These are phyloP conservation scores for Podarcis siculus DNA, from an alignment of 2,797 vertebrate species.

Conservation along the genomic window DNA sequence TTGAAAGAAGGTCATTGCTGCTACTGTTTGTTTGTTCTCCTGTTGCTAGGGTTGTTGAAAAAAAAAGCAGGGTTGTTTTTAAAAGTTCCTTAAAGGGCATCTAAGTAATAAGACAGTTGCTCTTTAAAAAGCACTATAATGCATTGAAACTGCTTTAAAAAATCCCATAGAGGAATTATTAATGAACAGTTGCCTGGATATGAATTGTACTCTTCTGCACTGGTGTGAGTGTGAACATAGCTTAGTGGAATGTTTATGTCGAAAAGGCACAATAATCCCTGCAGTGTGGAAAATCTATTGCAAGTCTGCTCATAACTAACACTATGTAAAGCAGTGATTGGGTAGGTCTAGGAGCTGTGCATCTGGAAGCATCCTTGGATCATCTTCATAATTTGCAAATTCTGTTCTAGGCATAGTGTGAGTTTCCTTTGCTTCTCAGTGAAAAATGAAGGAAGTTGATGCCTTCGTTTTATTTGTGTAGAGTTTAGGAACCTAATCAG, in stretches of 20 bases:
- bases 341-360: neutral
- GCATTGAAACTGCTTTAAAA: neutral
- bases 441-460: conserved; percentile 34
- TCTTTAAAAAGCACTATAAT: neutral
- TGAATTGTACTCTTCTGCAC: neutral
- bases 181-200: neutral
- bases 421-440: conserved; percentile 36
- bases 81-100: neutral
- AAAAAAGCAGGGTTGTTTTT: neutral
- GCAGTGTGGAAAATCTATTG: neutral
- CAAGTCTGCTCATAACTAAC: neutral
- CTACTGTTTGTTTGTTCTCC: neutral
- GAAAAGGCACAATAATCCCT: neutral
- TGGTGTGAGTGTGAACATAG: neutral
- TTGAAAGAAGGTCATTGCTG: neutral
- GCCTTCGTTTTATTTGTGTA: conserved; percentile 20
- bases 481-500: conserved; percentile 43
- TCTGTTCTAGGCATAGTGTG: conserved; percentile 31
- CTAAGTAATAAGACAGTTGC: neutral
- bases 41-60: too few species aligned
- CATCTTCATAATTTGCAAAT: conserved; percentile 1
- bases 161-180: neutral
- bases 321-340: neutral
- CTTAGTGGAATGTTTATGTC: neutral
- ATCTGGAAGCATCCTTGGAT: neutral